These are phyloP conservation scores for Myrmecobius fasciatus DNA, from an alignment of 2,113 vertebrate species.

Conservation along the genomic window DNA sequence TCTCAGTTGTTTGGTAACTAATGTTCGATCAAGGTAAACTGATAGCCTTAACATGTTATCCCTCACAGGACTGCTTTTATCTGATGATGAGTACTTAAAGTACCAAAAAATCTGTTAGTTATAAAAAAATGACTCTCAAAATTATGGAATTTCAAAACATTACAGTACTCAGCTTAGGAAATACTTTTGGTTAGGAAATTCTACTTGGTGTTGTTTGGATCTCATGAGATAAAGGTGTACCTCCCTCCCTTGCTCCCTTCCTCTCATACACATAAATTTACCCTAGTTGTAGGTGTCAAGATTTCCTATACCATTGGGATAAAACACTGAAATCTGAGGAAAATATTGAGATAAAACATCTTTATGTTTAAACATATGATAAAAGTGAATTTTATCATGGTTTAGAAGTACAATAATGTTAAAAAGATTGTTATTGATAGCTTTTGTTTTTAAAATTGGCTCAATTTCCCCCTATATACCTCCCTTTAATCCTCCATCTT, in stretches of 20 bases:
- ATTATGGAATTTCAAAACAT: not conserved
- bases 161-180: not conserved
- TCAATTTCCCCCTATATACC: not conserved
- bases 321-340: not conserved
- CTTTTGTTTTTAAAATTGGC: not conserved
- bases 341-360: not conserved
- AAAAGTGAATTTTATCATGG: not conserved
- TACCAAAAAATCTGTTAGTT: not conserved
- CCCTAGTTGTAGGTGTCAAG: not conserved
- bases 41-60: not conserved
- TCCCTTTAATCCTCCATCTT: not conserved
- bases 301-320: not conserved
- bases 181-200: not conserved
- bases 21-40: not conserved
- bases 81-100: not conserved
- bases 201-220: not conserved
- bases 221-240: not conserved
- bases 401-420: not conserved
- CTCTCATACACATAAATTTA: not conserved
- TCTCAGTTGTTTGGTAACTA: not conserved
- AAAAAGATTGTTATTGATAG: not conserved
- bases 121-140: not conserved
- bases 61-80: not conserved
- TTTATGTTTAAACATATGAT: not conserved
- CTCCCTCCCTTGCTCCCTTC: not conserved